These are phyloP conservation scores for Bubo blakistoni DNA, from an alignment of 2,113 vertebrate genomes.

Conservation along the genomic window DNA sequence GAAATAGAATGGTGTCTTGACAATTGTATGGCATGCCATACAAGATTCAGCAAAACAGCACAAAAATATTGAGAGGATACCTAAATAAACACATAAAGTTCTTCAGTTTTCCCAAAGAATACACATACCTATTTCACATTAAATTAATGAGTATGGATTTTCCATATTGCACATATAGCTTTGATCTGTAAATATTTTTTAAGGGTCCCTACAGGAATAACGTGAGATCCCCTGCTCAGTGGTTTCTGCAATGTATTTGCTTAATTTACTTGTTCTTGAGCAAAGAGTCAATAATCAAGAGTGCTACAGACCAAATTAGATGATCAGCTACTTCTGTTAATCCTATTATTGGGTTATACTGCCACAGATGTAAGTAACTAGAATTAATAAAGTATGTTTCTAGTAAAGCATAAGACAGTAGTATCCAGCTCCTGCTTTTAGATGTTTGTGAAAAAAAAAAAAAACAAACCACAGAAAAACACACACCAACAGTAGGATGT, in stretches of 20 bases:
- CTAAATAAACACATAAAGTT: not conserved
- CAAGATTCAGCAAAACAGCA: not conserved
- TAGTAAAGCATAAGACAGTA: not conserved
- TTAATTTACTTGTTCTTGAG: not conserved
- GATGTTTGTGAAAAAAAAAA: too few relatives aligned
- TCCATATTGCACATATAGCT: not conserved
- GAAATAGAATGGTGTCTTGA: not conserved
- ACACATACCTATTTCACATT: not conserved
- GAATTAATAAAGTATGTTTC: not conserved
- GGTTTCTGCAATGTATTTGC: not conserved
- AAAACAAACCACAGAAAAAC: not conserved
- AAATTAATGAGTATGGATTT: not conserved
- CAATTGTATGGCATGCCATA: not conserved
- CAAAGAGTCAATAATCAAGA: not conserved
- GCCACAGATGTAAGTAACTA: not conserved
- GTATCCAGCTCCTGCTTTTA: not conserved
- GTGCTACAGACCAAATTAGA: not conserved
- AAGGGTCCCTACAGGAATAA: not conserved
- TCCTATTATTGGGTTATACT: not conserved
- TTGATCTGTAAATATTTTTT: not conserved
- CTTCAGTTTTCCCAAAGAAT: not conserved
- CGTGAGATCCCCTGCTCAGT: not conserved
- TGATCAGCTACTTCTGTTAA: not conserved
- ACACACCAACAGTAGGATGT: not conserved
- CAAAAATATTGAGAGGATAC: not conserved